phyloP scores from a whole-genome alignment of 2,113 vertebrate genomes.

The Bombycilla garrulus region DNA sequence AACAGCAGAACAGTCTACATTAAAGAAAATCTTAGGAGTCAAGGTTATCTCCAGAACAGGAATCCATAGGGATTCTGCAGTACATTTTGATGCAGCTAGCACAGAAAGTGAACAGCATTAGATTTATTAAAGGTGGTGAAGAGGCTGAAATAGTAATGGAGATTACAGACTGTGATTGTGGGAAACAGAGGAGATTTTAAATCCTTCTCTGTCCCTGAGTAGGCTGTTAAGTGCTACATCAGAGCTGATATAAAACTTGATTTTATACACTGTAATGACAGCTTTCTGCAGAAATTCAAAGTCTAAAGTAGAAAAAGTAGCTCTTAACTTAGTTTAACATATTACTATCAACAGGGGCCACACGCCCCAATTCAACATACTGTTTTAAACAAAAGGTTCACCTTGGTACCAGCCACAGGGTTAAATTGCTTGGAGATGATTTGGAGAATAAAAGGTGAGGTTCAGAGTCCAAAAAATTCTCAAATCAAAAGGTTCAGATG shows the following conservation, averaged over 20 bases:
- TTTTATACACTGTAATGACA: neutral
- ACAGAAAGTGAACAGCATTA: neutral
- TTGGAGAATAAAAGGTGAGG: neutral
- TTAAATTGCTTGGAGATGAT: neutral
- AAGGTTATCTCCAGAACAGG: neutral
- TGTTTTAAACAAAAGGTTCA: neutral
- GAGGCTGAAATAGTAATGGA: conserved; percentile 12
- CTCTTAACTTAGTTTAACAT: neutral
- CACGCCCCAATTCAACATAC: neutral
- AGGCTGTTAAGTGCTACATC: neutral
- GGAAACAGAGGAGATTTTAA: neutral
- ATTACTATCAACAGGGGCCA: neutral
- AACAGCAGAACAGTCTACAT: neutral
- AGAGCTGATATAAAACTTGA: neutral
- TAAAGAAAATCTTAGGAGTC: neutral
- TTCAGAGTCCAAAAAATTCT: neutral
- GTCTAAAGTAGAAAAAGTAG: neutral
- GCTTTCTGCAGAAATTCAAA: neutral
- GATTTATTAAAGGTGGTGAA: neutral
- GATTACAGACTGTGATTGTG: neutral
- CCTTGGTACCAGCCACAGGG: neutral
- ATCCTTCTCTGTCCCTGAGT: neutral
- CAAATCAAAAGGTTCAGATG: neutral
- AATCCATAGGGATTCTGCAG: neutral
- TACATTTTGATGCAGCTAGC: conserved; percentile 6